Evolutionary conservation across 53 echinoderm and acorn worm species (phyloP).

Genomic region (Zoroaster sp.): DNA sequence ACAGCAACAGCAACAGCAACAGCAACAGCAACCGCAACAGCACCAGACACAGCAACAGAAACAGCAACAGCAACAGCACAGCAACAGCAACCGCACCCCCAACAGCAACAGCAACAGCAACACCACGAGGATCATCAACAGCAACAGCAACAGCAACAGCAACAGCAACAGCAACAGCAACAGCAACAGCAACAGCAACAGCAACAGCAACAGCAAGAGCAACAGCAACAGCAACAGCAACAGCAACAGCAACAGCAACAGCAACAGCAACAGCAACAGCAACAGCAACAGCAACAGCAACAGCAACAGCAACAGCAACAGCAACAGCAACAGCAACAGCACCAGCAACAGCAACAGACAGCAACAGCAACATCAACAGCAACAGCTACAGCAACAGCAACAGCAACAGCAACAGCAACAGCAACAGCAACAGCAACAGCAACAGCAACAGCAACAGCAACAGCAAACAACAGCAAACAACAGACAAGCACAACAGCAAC

Average conservation of each 20-base stretch:
- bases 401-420: no score
- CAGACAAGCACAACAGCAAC: no score
- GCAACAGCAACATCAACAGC: neutral
- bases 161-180: slow-evolving; percentile 2
- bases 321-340: neutral
- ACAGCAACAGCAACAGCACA: neutral
- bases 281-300: neutral
- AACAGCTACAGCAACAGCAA: neutral
- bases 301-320: neutral
- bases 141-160: slow-evolving; percentile 2
- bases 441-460: no score
- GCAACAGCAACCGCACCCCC: neutral
- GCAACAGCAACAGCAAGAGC: neutral
- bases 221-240: slow-evolving; percentile 2
- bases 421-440: no score
- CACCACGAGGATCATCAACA: neutral
- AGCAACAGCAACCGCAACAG: neutral
- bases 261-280: neutral
- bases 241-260: neutral
- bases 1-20: slow-evolving; percentile 2
- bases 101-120: neutral
- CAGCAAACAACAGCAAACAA: no score
- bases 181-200: neutral
- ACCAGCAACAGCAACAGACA: neutral
- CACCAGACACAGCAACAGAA: neutral